Conservation (phyloP, 2,888 invertebrate species). For the Xanthia icteritia region DNA sequence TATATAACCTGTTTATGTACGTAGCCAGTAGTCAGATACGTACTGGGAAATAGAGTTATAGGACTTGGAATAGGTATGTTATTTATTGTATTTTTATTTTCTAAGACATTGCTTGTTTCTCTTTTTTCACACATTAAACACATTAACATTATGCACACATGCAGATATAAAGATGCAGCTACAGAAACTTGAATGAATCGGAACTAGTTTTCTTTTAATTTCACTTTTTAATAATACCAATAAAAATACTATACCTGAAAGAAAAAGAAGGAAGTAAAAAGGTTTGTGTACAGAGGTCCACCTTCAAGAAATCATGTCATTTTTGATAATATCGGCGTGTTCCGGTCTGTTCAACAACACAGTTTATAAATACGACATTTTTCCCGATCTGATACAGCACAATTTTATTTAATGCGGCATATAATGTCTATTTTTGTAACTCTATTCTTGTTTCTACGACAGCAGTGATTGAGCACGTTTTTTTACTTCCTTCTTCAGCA, state of each 20-base stretch:
- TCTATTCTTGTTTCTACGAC: constrained; percentile 33
- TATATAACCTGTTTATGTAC: constrained; percentile 2
- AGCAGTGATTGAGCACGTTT: constrained; percentile 34
- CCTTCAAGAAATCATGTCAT: constrained; percentile 44
- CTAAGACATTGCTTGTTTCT: neutral
- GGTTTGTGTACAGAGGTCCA: constrained; percentile 18
- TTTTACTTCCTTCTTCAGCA: constrained; percentile 28
- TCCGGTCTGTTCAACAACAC: constrained; percentile 43
- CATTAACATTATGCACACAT: neutral
- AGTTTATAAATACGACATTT: neutral
- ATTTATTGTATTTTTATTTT: constrained; percentile 11
- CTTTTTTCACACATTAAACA: no score
- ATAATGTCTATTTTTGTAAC: constrained; percentile 41
- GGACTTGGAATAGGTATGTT: constrained; percentile 10
- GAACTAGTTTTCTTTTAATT: neutral
- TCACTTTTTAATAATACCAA: neutral
- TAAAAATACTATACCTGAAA: neutral
- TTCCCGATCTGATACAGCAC: constrained; percentile 20
- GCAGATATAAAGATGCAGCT: neutral
- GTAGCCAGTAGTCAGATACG: neutral
- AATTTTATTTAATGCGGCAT: constrained; percentile 2
- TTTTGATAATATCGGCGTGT: constrained; percentile 26
- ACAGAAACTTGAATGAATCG: neutral
- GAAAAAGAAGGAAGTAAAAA: constrained; percentile 39
- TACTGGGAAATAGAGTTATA: neutral